These are phyloP conservation scores for Synaphobranchus kaupii DNA, from an alignment of 2,797 vertebrate species.

Conservation along the genomic window DNA sequence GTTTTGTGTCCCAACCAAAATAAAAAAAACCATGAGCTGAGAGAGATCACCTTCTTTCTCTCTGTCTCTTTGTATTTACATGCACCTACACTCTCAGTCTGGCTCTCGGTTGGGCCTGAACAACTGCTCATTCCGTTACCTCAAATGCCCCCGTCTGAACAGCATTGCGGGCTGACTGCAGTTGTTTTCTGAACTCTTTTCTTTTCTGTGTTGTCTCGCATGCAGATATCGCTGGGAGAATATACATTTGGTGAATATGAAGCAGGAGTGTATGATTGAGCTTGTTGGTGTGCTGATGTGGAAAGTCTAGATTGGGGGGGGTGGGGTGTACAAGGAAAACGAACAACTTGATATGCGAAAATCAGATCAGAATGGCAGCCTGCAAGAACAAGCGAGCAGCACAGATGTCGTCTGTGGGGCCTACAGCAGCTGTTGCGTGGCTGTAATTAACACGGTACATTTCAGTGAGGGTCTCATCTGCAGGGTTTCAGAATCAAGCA, in stretches of 20 bases:
- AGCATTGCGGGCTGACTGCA: not conserved
- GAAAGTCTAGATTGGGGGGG: not conserved
- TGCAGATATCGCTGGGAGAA: not conserved
- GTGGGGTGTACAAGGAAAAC: not conserved
- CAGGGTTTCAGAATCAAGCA: constrained; percentile 9
- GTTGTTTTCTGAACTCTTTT: not conserved
- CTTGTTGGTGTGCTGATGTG: not conserved
- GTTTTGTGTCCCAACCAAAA: too few species aligned
- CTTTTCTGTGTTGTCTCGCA: not conserved
- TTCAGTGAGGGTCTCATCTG: not conserved
- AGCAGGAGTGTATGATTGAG: not conserved
- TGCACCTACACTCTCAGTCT: not conserved
- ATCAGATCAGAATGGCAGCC: not conserved
- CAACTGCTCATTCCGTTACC: not conserved
- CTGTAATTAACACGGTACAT: constrained; percentile 1
- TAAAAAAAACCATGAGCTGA: too few species aligned
- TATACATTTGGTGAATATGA: not conserved
- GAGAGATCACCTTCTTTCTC: not conserved
- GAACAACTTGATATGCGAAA: not conserved
- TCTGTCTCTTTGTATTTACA: not conserved
- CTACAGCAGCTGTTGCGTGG: not conserved
- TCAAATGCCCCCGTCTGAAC: not conserved
- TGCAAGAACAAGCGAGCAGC: not conserved
- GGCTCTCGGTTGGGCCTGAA: not conserved
- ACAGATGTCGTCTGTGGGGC: not conserved